phyloP scores from a whole-genome alignment of 2,888 invertebrate genomes.

The Gari tellinella region DNA sequence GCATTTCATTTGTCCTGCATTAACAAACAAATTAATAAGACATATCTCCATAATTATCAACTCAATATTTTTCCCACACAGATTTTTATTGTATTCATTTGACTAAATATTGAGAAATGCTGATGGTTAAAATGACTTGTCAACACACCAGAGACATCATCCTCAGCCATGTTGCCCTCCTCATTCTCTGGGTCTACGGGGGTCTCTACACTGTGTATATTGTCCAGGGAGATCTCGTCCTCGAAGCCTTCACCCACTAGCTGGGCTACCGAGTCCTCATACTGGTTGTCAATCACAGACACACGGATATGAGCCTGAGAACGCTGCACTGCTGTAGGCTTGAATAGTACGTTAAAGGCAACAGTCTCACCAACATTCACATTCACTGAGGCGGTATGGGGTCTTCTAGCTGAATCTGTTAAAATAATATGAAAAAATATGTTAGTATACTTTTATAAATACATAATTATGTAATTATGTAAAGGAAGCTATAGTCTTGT shows the following conservation, averaged over 20 bases:
- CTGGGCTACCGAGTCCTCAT: conserved; percentile 86
- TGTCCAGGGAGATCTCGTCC: conserved; percentile 85
- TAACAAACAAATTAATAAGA: too few relatives aligned
- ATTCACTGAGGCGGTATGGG: conserved; percentile 83
- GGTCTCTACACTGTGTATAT: conserved; percentile 82
- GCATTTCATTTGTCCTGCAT: too few relatives aligned
- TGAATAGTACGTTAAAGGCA: conserved; percentile 79
- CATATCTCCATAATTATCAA: too few relatives aligned
- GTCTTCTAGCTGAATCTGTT: conserved; percentile 58
- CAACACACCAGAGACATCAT: conserved; percentile 80
- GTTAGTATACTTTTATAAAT: too few relatives aligned
- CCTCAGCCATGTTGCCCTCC: conserved; percentile 82
- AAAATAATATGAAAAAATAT: too few relatives aligned
- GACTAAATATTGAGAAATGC: too few relatives aligned
- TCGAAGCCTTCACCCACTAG: conserved; percentile 85
- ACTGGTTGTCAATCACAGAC: conserved; percentile 86
- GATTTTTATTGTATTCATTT: too few relatives aligned
- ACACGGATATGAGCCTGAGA: conserved; percentile 84
- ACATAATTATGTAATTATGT: too few relatives aligned
- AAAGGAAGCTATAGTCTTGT: too few relatives aligned
- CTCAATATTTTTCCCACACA: too few relatives aligned
- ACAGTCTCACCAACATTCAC: conserved; percentile 80
- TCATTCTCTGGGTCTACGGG: conserved; percentile 74
- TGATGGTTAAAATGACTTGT: too few relatives aligned
- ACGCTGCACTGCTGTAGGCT: conserved; percentile 76